Conservation (phyloP, 2,113 vertebrate genomes). For the Narcine bancroftii region DNA sequence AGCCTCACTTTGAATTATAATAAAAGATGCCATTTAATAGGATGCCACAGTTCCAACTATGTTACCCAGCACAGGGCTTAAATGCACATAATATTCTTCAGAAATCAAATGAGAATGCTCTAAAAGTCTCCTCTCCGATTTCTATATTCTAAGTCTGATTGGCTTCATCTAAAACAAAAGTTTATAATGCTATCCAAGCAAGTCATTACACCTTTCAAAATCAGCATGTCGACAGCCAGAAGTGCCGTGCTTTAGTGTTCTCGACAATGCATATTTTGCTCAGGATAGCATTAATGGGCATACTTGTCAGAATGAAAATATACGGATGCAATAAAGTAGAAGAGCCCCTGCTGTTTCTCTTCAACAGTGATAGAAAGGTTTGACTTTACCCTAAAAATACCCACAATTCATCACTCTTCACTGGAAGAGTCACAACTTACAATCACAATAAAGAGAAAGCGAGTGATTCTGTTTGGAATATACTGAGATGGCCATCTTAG, state of each 20-base stretch:
- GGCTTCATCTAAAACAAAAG: conserved; percentile 37
- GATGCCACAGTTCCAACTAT: background rate
- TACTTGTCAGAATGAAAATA: conserved; percentile 34
- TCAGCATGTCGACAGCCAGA: conserved; percentile 11
- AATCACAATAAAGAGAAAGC: conserved; percentile 27
- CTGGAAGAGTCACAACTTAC: conserved; percentile 15
- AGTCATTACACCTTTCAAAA: conserved; percentile 36
- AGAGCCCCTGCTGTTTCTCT: conserved; percentile 24
- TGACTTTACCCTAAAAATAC: conserved; percentile 32
- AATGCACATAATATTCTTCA: conserved; percentile 15
- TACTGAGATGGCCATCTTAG: background rate
- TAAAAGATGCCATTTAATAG: background rate
- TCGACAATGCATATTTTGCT: conserved; percentile 10
- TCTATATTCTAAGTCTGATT: conserved; percentile 28
- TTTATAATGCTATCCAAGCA: conserved; percentile 36
- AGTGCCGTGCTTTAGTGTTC: conserved; percentile 33
- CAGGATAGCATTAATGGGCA: conserved; percentile 24
- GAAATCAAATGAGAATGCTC: conserved; percentile 3
- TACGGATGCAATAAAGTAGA: background rate
- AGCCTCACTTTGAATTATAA: conserved; percentile 9
- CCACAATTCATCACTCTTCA: conserved; percentile 34
- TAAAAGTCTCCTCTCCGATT: conserved; percentile 16
- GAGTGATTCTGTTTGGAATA: background rate
- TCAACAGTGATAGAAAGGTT: conserved; percentile 34
- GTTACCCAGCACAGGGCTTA: background rate